Evolutionary conservation across 2,888 invertebrate genomes (phyloP).

Genomic region (Dichetophora obliterata): DNA sequence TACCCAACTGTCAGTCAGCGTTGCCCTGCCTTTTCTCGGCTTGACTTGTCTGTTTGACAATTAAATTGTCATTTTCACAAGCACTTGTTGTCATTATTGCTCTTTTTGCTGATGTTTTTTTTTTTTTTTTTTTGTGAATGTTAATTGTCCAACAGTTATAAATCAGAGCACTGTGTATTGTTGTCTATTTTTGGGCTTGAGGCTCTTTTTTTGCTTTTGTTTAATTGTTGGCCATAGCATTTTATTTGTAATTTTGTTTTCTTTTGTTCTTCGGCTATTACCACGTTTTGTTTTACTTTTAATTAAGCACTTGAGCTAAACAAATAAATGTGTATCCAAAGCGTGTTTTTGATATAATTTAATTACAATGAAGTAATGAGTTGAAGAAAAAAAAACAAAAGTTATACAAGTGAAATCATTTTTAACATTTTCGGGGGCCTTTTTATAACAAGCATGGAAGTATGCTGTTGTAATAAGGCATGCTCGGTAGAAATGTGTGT

Average conservation of each 20-base stretch:
- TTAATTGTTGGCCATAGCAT: slow-evolving; percentile 41
- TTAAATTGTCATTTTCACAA: slow-evolving; percentile 67
- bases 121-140: slow-evolving; percentile 51
- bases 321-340: slow-evolving; percentile 29
- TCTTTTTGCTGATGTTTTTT: slow-evolving; percentile 4
- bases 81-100: slow-evolving; percentile 51
- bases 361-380: slow-evolving; percentile 19
- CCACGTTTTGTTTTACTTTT: slow-evolving; percentile 33
- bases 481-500: neutral
- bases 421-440: neutral
- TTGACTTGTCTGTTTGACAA: slow-evolving; percentile 59
- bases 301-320: slow-evolving; percentile 34
- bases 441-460: neutral
- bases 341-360: slow-evolving; percentile 34
- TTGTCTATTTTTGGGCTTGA: slow-evolving; percentile 59
- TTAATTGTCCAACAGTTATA: slow-evolving; percentile 65
- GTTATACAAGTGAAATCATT: neutral
- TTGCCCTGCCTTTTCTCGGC: slow-evolving; percentile 38
- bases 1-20: slow-evolving; percentile 15
- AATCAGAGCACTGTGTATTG: slow-evolving; percentile 55
- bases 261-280: slow-evolving; percentile 38
- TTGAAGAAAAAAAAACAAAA: too few relatives aligned
- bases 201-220: slow-evolving; percentile 45
- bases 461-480: slow-evolving; percentile 1
- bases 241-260: slow-evolving; percentile 21